These are phyloP conservation scores for Tortrix viridana DNA, from an alignment of 2,888 invertebrate genomes.

Conservation along the genomic window DNA sequence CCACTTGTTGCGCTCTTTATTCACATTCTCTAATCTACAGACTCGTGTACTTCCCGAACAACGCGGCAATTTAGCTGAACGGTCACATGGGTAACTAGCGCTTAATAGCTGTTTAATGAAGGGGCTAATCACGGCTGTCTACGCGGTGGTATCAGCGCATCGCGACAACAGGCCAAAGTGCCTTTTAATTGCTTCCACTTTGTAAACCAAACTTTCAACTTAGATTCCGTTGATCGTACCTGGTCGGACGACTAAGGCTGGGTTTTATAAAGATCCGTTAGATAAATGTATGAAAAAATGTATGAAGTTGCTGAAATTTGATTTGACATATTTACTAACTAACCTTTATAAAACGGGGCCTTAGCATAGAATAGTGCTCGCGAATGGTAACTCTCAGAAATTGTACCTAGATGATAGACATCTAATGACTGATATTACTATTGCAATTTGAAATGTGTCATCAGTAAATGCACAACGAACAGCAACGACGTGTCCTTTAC, in stretches of 20 bases:
- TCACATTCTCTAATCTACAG: neutral
- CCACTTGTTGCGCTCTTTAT: slow-evolving; percentile 30
- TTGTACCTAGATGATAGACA: too few relatives aligned
- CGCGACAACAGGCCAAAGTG: slow-evolving; percentile 32
- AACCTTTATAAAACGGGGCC: too few relatives aligned
- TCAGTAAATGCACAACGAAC: slow-evolving; percentile 15
- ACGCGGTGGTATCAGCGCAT: slow-evolving; percentile 26
- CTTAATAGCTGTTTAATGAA: slow-evolving; percentile 33
- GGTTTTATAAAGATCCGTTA: too few relatives aligned
- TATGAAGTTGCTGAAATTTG: too few relatives aligned
- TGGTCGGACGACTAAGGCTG: too few relatives aligned
- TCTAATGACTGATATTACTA: neutral
- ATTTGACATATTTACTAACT: too few relatives aligned
- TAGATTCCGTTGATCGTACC: slow-evolving; percentile 1
- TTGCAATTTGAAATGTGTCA: slow-evolving; percentile 12
- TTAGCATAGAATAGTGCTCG: too few relatives aligned
- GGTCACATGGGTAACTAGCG: slow-evolving; percentile 23
- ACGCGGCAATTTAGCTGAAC: slow-evolving; percentile 17
- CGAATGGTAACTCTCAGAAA: too few relatives aligned
- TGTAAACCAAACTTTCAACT: slow-evolving; percentile 14
- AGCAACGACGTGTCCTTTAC: slow-evolving; percentile 6
- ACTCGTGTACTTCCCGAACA: slow-evolving; percentile 12
- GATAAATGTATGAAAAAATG: too few relatives aligned
- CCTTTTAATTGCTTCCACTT: slow-evolving; percentile 30
- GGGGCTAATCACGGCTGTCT: slow-evolving; percentile 31